These are phyloP conservation scores for Ganaspis brasiliensis DNA, from an alignment of 2,888 invertebrate species.

Conservation along the genomic window DNA sequence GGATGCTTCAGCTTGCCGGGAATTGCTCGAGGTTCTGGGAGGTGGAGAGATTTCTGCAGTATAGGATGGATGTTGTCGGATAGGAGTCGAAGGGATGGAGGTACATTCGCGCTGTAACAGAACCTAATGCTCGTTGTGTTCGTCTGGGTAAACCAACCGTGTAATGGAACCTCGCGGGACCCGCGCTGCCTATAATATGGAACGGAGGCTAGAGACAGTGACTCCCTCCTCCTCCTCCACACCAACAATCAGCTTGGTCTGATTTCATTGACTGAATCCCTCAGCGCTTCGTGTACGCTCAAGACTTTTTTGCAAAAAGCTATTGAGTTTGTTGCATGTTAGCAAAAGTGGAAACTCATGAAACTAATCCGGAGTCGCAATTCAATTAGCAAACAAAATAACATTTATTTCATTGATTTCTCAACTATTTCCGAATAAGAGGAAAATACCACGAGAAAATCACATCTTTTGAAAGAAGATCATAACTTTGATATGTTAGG, in stretches of 20 bases:
- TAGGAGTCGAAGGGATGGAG: neutral
- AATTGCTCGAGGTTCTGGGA: conserved; percentile 35
- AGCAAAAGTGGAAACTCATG: too few species aligned
- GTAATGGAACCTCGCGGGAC: conserved; percentile 77
- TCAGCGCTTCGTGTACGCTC: conserved; percentile 54
- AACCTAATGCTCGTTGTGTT: conserved; percentile 72
- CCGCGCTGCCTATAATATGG: conserved; percentile 62
- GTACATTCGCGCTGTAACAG: conserved; percentile 39
- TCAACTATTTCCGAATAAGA: too few species aligned
- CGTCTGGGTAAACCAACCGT: conserved; percentile 76
- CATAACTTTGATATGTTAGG: too few species aligned
- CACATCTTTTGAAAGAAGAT: too few species aligned
- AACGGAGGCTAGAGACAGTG: conserved; percentile 67
- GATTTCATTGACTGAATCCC: conserved; percentile 56
- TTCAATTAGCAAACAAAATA: too few species aligned
- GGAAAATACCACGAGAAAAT: too few species aligned
- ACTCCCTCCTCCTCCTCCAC: conserved; percentile 48
- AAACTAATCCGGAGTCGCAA: too few species aligned
- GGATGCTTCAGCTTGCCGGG: conserved; percentile 45
- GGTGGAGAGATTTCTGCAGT: conserved; percentile 39
- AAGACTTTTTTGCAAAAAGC: too few species aligned
- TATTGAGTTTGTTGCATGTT: too few species aligned
- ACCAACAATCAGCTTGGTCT: conserved; percentile 63
- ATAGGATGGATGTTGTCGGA: conserved; percentile 43
- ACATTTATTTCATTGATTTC: too few species aligned